Percentiles rank a stretch among this genome's conserved stretches.
Evolutionary conservation across 1,140 invertebrate genomes (phyloP).

Genomic region (Helicoverpa armigera): DNA sequence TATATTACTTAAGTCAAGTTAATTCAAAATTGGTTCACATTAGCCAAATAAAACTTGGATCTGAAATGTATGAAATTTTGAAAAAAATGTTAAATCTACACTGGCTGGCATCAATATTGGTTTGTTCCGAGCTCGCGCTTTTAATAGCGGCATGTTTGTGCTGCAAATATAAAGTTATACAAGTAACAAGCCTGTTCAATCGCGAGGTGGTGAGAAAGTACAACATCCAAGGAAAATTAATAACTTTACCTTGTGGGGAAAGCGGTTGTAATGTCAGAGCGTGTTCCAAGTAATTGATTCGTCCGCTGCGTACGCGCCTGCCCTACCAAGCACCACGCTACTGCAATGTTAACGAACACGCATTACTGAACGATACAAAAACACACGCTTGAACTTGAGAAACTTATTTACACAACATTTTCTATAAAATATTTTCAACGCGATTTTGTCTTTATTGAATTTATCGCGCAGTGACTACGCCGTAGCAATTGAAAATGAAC

Average conservation of each 20-base stretch:
- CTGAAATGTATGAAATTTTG: not conserved
- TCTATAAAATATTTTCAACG: slow-evolving; percentile 33
- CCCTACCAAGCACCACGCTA: slow-evolving; percentile 14
- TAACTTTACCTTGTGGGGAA: slow-evolving; percentile 28
- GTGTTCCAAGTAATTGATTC: slow-evolving; percentile 32
- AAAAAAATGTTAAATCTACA: not conserved
- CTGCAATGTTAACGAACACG: slow-evolving; percentile 15
- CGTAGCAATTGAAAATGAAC: slow-evolving; percentile 16
- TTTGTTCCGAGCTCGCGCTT: not conserved
- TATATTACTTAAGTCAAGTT: too few relatives aligned
- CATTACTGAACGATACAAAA: not conserved
- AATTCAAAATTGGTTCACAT: too few relatives aligned
- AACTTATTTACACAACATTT: slow-evolving; percentile 4
- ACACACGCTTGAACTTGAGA: not conserved
- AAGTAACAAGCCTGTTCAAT: not conserved
- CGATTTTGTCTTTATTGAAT: slow-evolving; percentile 30
- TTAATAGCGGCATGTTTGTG: not conserved
- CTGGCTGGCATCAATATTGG: not conserved
- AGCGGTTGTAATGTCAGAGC: slow-evolving; percentile 24
- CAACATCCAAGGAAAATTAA: slow-evolving; percentile 18
- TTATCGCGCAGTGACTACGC: slow-evolving; percentile 16
- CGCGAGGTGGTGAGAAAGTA: slow-evolving; percentile 5
- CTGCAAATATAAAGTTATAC: not conserved
- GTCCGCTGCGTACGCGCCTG: slow-evolving; percentile 35
- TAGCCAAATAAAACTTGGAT: not conserved